A percentile compares a stretch with the other conserved stretches of the same genome.
phyloP scores from a whole-genome alignment of 2,797 vertebrate species.

The Diplodus sargus region DNA sequence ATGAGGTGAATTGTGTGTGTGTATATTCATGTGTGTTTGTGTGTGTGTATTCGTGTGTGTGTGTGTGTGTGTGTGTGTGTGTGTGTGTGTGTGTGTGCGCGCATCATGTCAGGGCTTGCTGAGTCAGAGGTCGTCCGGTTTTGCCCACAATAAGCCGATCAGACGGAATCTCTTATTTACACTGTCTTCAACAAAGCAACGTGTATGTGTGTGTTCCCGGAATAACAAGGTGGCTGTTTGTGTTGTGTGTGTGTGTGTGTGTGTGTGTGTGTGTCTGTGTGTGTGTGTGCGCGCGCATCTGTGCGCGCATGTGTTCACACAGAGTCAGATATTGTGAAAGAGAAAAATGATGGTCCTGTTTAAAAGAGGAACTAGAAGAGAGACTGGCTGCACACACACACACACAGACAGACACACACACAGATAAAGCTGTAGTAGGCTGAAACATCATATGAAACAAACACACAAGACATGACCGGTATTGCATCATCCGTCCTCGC shows the following conservation, averaged over 20 bases:
- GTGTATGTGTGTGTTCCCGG: slow-evolving; percentile 16
- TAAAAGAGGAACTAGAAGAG: slow-evolving; percentile 64
- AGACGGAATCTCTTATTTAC: slow-evolving; percentile 12
- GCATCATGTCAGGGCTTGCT: slow-evolving; percentile 34
- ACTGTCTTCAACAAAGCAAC: slow-evolving; percentile 8
- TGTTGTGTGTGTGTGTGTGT: neutral
- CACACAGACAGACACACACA: neutral
- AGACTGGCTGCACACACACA: slow-evolving; percentile 12
- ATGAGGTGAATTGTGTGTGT: slow-evolving; percentile 15
- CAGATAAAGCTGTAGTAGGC: neutral
- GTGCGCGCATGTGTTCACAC: neutral
- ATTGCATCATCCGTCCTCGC: neutral
- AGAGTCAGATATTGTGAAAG: slow-evolving; percentile 42
- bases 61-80: neutral
- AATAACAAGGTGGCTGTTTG: slow-evolving; percentile 25
- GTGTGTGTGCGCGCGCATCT: slow-evolving; percentile 13
- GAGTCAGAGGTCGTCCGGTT: neutral
- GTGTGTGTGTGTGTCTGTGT: too few relatives aligned
- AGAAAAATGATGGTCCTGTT: slow-evolving; percentile 42
- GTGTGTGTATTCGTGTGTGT: neutral
- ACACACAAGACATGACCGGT: neutral
- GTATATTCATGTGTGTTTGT: neutral
- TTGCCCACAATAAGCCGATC: slow-evolving; percentile 4
- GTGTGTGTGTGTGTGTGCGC: neutral
- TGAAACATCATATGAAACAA: neutral